Percentiles rank a stretch among this genome's conserved stretches.
Conservation (phyloP, 64 coral and sea anemone genomes). For the Orbicella faveolata region DNA sequence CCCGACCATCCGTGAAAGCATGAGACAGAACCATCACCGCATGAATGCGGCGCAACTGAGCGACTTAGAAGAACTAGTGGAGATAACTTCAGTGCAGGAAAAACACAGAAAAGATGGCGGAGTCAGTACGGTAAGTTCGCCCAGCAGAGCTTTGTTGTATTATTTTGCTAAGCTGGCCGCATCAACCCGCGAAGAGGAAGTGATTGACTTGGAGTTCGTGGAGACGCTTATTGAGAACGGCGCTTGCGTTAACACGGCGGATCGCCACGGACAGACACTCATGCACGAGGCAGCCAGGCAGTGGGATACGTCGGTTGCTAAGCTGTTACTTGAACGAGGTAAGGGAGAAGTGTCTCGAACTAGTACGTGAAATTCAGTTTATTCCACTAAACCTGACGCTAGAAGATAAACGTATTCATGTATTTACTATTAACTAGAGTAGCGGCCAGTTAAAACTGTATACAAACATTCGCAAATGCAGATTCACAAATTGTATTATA, state of each 20-base stretch:
- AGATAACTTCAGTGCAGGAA: conserved; percentile 30
- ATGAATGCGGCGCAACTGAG: conserved; percentile 91
- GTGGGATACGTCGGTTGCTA: conserved; percentile 88
- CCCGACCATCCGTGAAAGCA: conserved; percentile 24
- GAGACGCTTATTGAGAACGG: conserved; percentile 82
- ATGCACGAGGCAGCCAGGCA: conserved; percentile 90
- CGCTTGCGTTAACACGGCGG: conserved; percentile 74
- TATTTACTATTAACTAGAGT: no score
- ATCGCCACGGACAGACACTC: conserved; percentile 91
- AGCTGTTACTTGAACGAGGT: conserved; percentile 87
- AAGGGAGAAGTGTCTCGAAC: neutral
- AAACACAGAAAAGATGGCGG: conserved; percentile 27
- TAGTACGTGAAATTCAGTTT: neutral
- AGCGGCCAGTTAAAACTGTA: no score
- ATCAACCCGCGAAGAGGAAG: conserved; percentile 71
- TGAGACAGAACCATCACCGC: conserved; percentile 46
- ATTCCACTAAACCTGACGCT: no score
- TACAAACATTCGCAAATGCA: neutral
- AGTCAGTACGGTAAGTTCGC: conserved; percentile 65
- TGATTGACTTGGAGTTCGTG: conserved; percentile 94
- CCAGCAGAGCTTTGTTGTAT: conserved; percentile 85
- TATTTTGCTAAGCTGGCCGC: conserved; percentile 87
- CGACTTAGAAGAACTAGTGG: conserved; percentile 84
- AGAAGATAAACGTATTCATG: no score
- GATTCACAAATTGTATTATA: neutral